Base-by-base conservation (phyloP, 1,140 invertebrate genomes). In the Thalassaphorura encarpata region DNA sequence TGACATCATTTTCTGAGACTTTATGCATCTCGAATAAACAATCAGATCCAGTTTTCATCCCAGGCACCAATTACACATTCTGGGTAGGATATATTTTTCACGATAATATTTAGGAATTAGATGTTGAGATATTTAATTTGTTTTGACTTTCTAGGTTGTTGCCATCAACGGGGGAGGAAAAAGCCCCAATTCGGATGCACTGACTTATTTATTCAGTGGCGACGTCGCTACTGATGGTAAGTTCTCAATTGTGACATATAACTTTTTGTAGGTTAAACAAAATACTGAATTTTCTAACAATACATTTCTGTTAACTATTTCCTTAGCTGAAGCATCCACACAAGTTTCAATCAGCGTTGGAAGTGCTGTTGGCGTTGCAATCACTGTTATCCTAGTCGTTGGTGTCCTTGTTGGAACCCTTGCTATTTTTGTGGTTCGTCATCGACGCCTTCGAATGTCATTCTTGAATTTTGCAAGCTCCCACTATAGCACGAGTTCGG, bases 401-500 rank as follows among this genome's bases (percentile, higher is more conserved):
- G 59, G 80, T 18, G 73, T 79, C 23, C 67, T 84, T 13, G 76
- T 76, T 24, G 78, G 69, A 19, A 78, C 78, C 8, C 71, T 88
- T 26, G 75, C 73, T 26, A 79, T 85, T 61, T 79, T 84, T 59
- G 73, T 82, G 29, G 66, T 87, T 26, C 75, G 85, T 54, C 83
- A 89, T 70, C 76, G 82, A 54, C 77, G 85, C 52, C 72, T 90
- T 23, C 81, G 86, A 63, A 79, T 82, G 54, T 84, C 79, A 59
- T 90, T 90, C 72, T 77, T 83, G 3, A 78, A 83, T 33, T 89
- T 90, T 72, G 83, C 84, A 15, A 87, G 85, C 68, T 86, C 84
- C 66, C 86, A 90, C 69, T 92, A 92, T 68, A 60, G 47, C 43
- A 84, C 83, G 21, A 77, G 87, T 63, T 83, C 86, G 36, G 87